Conservation (phyloP, 2,797 vertebrate genomes). For the Salmo trutta region DNA sequence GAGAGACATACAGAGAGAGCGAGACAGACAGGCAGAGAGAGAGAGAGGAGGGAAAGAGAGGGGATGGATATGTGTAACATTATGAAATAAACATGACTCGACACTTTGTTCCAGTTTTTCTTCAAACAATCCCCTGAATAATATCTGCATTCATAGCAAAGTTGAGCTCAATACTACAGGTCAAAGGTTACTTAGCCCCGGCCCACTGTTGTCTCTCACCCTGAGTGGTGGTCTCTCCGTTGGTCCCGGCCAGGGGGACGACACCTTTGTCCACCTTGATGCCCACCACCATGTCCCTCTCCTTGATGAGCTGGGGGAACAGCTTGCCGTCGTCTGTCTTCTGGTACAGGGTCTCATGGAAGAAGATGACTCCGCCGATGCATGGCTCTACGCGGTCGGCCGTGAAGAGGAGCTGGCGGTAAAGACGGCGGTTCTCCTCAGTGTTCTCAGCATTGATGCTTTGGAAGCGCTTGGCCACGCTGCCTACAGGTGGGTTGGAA, state of each 20-base stretch:
- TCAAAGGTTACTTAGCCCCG: neutral
- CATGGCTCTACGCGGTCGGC: slow-evolving; percentile 76
- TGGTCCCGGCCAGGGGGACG: slow-evolving; percentile 83
- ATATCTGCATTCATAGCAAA: neutral
- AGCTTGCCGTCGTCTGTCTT: slow-evolving; percentile 74
- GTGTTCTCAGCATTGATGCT: slow-evolving; percentile 83
- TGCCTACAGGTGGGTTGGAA: slow-evolving; percentile 61
- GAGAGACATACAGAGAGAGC: neutral
- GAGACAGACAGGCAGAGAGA: neutral
- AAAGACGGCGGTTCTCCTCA: slow-evolving; percentile 84
- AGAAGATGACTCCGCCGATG: slow-evolving; percentile 85
- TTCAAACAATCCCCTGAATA: neutral
- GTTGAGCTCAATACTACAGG: neutral
- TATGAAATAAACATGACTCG: slow-evolving; percentile 2
- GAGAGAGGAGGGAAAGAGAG: neutral
- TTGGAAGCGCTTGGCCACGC: slow-evolving; percentile 84
- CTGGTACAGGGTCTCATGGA: slow-evolving; percentile 87
- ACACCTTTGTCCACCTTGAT: slow-evolving; percentile 89
- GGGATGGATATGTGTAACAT: neutral
- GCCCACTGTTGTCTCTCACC: neutral
- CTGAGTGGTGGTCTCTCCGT: slow-evolving; percentile 85
- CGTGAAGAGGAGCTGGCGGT: slow-evolving; percentile 83
- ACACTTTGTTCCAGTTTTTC: neutral
- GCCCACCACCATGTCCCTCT: slow-evolving; percentile 78
- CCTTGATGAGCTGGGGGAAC: slow-evolving; percentile 78